Evolutionary conservation across 2,888 invertebrate genomes (phyloP).

Genomic region (Eurois occulta): DNA sequence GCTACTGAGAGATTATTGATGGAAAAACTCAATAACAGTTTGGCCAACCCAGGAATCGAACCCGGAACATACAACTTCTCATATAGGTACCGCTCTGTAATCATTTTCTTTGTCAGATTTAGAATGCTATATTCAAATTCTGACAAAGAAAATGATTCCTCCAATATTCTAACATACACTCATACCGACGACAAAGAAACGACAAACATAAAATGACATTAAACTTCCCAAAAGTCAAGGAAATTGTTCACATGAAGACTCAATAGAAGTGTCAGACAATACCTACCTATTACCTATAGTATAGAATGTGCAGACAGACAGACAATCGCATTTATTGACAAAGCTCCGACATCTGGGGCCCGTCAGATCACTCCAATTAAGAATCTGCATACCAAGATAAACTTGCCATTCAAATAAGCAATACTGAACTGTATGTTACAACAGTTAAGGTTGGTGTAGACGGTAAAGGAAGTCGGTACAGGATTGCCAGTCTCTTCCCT

Average conservation of each 20-base stretch:
- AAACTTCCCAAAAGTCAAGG: background rate
- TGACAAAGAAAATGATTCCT: too few species aligned
- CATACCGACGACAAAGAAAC: background rate
- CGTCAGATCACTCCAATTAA: constrained; percentile 81
- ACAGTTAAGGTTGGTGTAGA: constrained; percentile 39
- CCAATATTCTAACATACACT: background rate
- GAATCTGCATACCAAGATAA: constrained; percentile 68
- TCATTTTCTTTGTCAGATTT: too few species aligned
- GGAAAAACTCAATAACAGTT: too few species aligned
- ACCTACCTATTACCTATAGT: constrained; percentile 68
- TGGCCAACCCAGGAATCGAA: too few species aligned
- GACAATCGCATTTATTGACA: constrained; percentile 83
- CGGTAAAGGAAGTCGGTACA: constrained; percentile 42
- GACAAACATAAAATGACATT: background rate
- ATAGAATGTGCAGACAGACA: constrained; percentile 53
- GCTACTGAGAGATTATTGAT: too few species aligned
- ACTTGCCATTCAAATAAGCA: constrained; percentile 17
- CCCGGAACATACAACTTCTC: too few species aligned
- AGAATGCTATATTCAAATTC: too few species aligned
- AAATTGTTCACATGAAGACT: constrained; percentile 63
- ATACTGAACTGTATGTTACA: constrained; percentile 60
- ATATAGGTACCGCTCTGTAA: too few species aligned
- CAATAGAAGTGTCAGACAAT: constrained; percentile 74
- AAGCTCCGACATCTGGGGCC: constrained; percentile 79
- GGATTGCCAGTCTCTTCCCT: constrained; percentile 63